Evolutionary conservation across 1,140 invertebrate genomes (phyloP).

Genomic region (Pseudomyrmex flavicornis): DNA sequence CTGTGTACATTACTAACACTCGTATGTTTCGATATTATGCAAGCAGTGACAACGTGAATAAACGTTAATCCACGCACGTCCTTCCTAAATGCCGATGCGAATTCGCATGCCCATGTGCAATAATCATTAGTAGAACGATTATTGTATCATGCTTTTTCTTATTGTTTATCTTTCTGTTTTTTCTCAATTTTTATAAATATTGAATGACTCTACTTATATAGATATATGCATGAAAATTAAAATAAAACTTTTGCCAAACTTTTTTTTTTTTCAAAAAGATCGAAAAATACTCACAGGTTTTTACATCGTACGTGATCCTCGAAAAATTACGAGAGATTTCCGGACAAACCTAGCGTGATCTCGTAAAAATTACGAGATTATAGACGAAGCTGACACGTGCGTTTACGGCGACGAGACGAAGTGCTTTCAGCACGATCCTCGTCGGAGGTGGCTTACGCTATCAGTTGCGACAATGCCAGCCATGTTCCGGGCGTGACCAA

Average conservation of each 20-base stretch:
- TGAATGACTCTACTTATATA: background rate
- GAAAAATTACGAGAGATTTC: background rate
- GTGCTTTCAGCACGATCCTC: slow-evolving; percentile 68
- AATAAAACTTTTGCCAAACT: too few relatives aligned
- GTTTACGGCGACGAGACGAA: slow-evolving; percentile 58
- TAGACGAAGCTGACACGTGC: background rate
- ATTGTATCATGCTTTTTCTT: background rate
- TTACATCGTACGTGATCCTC: too few relatives aligned
- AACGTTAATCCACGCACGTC: background rate
- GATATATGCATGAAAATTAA: too few relatives aligned
- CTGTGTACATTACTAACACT: slow-evolving; percentile 20
- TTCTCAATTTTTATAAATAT: too few relatives aligned
- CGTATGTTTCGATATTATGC: background rate
- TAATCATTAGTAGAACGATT: slow-evolving; percentile 2
- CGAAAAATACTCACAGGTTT: too few relatives aligned
- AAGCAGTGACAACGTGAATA: background rate
- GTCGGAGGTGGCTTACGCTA: slow-evolving; percentile 19
- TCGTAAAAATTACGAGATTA: background rate
- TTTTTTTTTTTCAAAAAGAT: too few relatives aligned
- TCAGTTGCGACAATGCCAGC: slow-evolving; percentile 48
- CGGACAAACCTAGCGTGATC: background rate
- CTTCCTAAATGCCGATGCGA: background rate
- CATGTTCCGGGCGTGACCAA: slow-evolving; percentile 61
- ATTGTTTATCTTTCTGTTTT: background rate
- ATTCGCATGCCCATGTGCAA: background rate